phyloP scores from a whole-genome alignment of 2,113 vertebrate genomes.

The Sitta europaea region DNA sequence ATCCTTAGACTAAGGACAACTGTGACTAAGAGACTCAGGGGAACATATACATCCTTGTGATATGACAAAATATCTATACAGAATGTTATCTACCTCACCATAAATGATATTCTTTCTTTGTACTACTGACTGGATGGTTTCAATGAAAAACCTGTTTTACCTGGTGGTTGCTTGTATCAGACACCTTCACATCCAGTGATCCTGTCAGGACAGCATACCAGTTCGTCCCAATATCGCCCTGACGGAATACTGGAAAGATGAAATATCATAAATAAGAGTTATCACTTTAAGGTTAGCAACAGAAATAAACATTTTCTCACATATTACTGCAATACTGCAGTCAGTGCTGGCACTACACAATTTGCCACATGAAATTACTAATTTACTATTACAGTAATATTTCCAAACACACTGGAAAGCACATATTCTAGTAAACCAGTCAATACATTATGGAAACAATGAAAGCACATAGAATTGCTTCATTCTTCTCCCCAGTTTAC shows the following conservation, averaged over 20 bases:
- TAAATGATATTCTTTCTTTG: not conserved
- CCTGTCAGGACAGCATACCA: constrained; percentile 97
- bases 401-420: not conserved
- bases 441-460: not conserved
- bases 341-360: not conserved
- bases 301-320: not conserved
- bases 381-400: not conserved
- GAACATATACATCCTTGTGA: not conserved
- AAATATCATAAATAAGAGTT: not conserved
- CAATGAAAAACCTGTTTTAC: constrained; percentile 66
- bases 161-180: constrained; percentile 93
- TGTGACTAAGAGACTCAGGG: not conserved
- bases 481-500: not conserved
- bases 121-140: not conserved
- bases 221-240: constrained; percentile 95
- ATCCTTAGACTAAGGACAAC: not conserved
- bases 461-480: not conserved
- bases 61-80: not conserved
- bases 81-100: not conserved
- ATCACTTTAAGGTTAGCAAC: not conserved
- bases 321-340: not conserved
- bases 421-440: not conserved
- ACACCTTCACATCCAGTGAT: constrained; percentile 96
- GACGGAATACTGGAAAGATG: constrained; percentile 87
- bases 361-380: not conserved